A percentile compares a stretch with the other conserved stretches of the same genome.
Evolutionary conservation across 2,797 vertebrate genomes (phyloP).

Genomic region (Periparus ater): DNA sequence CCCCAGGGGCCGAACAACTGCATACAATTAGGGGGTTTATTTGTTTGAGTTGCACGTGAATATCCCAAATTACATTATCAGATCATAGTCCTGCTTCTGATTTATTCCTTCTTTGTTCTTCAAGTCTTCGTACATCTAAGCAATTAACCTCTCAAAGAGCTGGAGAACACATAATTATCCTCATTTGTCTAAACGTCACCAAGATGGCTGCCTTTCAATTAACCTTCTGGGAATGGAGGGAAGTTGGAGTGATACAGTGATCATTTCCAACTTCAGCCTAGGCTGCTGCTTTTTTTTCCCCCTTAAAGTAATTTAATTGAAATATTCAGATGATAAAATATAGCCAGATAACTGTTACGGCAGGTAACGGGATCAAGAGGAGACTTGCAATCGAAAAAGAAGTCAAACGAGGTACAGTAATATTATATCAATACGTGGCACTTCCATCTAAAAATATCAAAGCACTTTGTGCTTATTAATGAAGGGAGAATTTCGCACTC

Average conservation of each 20-base stretch:
- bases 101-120: conserved; percentile 84
- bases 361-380: conserved; percentile 75
- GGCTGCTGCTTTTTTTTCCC: neutral
- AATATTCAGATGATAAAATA: conserved; percentile 77
- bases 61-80: conserved; percentile 79
- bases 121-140: conserved; percentile 81
- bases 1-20: conserved; percentile 9
- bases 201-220: conserved; percentile 84
- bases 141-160: conserved; percentile 86
- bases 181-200: conserved; percentile 83
- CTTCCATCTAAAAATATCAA: conserved; percentile 45
- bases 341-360: conserved; percentile 68
- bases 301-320: conserved; percentile 79
- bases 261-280: conserved; percentile 77
- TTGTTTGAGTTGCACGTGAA: conserved; percentile 77
- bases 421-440: conserved; percentile 55
- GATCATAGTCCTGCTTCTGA: conserved; percentile 77
- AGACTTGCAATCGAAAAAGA: conserved; percentile 46
- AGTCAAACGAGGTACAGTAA: conserved; percentile 66
- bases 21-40: conserved; percentile 74
- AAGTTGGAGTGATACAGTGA: conserved; percentile 81
- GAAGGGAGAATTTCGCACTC: neutral
- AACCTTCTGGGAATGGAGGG: conserved; percentile 80
- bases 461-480: conserved; percentile 32
- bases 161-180: conserved; percentile 83